These are phyloP conservation scores for Clusia tigrina DNA, from an alignment of 2,888 invertebrate species.

Conservation along the genomic window DNA sequence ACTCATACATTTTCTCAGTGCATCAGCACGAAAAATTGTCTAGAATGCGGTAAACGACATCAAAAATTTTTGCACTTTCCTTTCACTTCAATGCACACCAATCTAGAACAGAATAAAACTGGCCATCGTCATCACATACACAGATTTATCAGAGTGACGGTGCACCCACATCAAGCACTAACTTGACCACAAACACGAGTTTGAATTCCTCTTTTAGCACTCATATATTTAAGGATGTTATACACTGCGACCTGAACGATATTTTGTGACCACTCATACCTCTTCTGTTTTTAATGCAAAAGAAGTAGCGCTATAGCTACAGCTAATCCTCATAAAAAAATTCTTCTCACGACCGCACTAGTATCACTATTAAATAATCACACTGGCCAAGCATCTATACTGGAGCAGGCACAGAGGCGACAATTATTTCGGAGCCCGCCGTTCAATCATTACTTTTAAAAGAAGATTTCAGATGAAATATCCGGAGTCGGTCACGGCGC, in stretches of 20 bases:
- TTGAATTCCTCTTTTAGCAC: background rate
- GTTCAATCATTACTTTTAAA: constrained; percentile 15
- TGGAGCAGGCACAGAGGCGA: constrained; percentile 23
- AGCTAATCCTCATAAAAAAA: background rate
- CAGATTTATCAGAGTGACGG: background rate
- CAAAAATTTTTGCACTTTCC: background rate
- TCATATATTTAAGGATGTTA: background rate
- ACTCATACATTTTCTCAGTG: constrained; percentile 7
- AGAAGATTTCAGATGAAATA: constrained; percentile 16
- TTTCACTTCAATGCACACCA: background rate
- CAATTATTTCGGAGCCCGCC: constrained; percentile 20
- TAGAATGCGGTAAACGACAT: constrained; percentile 3
- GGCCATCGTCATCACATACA: background rate
- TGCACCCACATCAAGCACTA: background rate
- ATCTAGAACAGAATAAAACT: no score
- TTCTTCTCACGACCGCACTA: constrained; percentile 16
- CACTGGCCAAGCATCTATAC: background rate
- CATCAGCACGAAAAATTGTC: constrained; percentile 8
- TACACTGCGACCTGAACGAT: no score
- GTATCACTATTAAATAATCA: constrained; percentile 6
- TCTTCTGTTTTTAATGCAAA: background rate
- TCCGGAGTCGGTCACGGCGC: constrained; percentile 12
- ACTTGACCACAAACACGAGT: background rate
- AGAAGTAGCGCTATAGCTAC: background rate
- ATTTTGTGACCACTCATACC: background rate